phyloP scores from a whole-genome alignment of 2,888 invertebrate genomes.

The Automeris io region DNA sequence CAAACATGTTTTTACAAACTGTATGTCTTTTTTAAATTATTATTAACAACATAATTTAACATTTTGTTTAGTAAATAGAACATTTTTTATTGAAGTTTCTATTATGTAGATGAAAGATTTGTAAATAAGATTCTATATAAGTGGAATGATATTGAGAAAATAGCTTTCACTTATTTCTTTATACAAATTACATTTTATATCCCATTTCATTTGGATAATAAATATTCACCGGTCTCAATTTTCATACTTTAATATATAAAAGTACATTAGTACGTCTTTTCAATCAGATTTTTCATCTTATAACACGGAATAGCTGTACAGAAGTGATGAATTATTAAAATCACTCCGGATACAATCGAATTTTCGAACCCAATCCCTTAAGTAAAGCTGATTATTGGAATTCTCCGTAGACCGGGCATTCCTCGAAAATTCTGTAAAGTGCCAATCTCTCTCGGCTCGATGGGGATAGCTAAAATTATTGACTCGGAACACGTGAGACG shows the following conservation, averaged over 20 bases:
- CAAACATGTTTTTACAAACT: no score
- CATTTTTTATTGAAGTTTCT: no score
- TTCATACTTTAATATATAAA: constrained; percentile 21
- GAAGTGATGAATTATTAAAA: constrained; percentile 72
- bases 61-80: no score
- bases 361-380: constrained; percentile 72
- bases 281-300: constrained; percentile 40
- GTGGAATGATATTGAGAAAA: no score
- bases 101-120: no score
- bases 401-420: constrained; percentile 48
- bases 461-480: constrained; percentile 51
- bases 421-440: constrained; percentile 63
- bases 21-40: no score
- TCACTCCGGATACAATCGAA: constrained; percentile 67
- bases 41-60: no score
- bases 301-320: constrained; percentile 42
- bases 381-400: constrained; percentile 73
- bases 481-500: constrained; percentile 46
- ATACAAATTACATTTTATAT: neutral
- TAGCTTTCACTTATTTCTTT: constrained; percentile 7
- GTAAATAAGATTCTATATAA: no score
- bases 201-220: constrained; percentile 3
- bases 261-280: constrained; percentile 39
- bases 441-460: constrained; percentile 57
- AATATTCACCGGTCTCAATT: constrained; percentile 17